phyloP scores from a whole-genome alignment of 1,140 invertebrate genomes.

The Drosophila kikkawai region DNA sequence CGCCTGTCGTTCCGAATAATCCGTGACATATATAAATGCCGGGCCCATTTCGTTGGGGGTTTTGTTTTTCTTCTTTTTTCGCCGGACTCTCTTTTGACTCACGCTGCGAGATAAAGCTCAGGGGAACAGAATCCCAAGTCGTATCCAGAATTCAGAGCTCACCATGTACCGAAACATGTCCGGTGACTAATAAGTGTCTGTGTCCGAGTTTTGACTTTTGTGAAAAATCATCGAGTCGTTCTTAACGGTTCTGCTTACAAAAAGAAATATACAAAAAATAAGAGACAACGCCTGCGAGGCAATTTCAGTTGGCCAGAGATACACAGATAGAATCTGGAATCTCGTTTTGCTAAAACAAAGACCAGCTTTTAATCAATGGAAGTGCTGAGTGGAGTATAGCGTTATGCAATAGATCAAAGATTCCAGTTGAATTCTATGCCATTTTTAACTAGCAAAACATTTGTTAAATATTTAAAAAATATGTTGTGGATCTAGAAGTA shows the following conservation, averaged over 20 bases:
- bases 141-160: slow-evolving; percentile 15
- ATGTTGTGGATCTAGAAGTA: neutral
- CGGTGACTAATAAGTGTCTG: slow-evolving; percentile 57
- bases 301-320: slow-evolving; percentile 16
- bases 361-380: slow-evolving; percentile 28
- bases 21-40: slow-evolving; percentile 38
- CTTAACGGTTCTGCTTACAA: slow-evolving; percentile 53
- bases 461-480: neutral
- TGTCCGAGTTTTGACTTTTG: slow-evolving; percentile 26
- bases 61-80: slow-evolving; percentile 15
- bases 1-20: slow-evolving; percentile 32
- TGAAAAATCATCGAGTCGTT: slow-evolving; percentile 44
- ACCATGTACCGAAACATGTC: slow-evolving; percentile 45
- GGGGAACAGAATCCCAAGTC: slow-evolving; percentile 11
- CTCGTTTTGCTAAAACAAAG: slow-evolving; percentile 30
- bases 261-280: neutral
- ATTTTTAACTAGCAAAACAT: slow-evolving; percentile 1
- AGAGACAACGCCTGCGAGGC: slow-evolving; percentile 15
- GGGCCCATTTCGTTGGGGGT: slow-evolving; percentile 15
- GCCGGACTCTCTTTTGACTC: slow-evolving; percentile 43
- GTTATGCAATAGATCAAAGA: slow-evolving; percentile 33
- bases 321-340: slow-evolving; percentile 33
- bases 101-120: slow-evolving; percentile 39
- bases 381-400: slow-evolving; percentile 27
- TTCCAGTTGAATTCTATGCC: slow-evolving; percentile 12